Base-by-base conservation (phyloP, 1,140 invertebrate species). In the Orchestia grillus region DNA sequence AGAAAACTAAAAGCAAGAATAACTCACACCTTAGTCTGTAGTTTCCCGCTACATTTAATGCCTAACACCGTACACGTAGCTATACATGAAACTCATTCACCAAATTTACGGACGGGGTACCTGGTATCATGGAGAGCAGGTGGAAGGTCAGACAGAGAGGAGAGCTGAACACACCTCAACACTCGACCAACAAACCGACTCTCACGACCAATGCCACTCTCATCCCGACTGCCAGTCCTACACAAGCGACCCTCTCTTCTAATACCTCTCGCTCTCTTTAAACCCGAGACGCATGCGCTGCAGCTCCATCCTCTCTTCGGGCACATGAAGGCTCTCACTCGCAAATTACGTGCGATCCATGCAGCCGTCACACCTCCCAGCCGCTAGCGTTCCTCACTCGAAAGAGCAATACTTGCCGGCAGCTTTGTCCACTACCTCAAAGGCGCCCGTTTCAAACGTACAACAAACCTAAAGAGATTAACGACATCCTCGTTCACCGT, bases 71-170 rank as follows among this genome's bases (percentile, higher is more conserved):
- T 3, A 77, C 11, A 1, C 11, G 62, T 77, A 36, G 36, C 62
- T 77, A 36, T 23, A 36, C 62, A 77, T 36, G 62, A 77, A 77
- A 77, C 36, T 15, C 62, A 77, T 77, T 77, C 62, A 77, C 11
- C n/a, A 77, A 28, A 77, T 23, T 77, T 77, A 77, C 3, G 28
- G 62, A 77, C 1, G 62, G 42, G 8, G 41, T 90, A 90, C 88
- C 88, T 90, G 88, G 88, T 90, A 90, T 90, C 88, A 90, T 90
- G 88, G 88, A 90, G 88, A 90, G 88, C 88, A 90, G 88, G 88
- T 90, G 41, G 43, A 41, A 90, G 88, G 88, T 44, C 43, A 90
- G 62, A 77, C 62, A 90, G 41, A 44, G 41, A 90, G 88, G 41
- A 90, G 43, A 90, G 88, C 88, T 42, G 88, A 90, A 42, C 88